Base-by-base conservation (phyloP, 2,113 vertebrate genomes). In the Gasterosteus nipponicus region DNA sequence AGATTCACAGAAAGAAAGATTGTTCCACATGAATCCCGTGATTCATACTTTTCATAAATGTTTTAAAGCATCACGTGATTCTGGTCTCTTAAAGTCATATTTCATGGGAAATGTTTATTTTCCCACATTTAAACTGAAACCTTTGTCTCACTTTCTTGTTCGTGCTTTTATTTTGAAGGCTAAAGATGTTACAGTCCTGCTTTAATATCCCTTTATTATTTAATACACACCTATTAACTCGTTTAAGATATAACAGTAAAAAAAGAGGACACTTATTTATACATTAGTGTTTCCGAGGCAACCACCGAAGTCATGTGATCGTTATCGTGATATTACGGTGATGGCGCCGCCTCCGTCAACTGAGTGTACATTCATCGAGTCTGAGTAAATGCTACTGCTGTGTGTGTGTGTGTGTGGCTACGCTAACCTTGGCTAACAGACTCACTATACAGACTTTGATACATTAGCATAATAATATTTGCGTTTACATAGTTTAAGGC, bases 401-500 rank as follows among this genome's bases (percentile, higher is more conserved):
- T 2, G 66, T 1, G 69, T 75, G 75, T 2, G 68, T 77, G 76
- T 61, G 75, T 75, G 79, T 67, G 29, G 82, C 78, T 89, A 88
- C 77, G 83, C 81, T 60, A 72, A 57, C 80, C 76, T 80, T 81
- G 77, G 82, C 80, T 88, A 76, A 71, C 47, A 82, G 82, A 60
- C 74, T 87, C 65, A 82, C 79, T 77, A 63, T 75, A 81, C 79
- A 88, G 26, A 83, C 69, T 19, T 31, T 73, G 46, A 76, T 75
- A 87, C 77, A 72, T 86, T 35, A 87, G 82, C 71, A 78, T 86
- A 77, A 60, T 78, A 72, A 59, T 74, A 88, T 65, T 62, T 54
- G 78, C 66, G 77, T 86, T 75, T 72, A 84, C 57, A 85, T 64
- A 69, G 77, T 84, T 80, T 93, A 93, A 92, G 92, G 92, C 92